phyloP scores from a whole-genome alignment of 2,888 invertebrate species.

The Trissolcus brochymenae region DNA sequence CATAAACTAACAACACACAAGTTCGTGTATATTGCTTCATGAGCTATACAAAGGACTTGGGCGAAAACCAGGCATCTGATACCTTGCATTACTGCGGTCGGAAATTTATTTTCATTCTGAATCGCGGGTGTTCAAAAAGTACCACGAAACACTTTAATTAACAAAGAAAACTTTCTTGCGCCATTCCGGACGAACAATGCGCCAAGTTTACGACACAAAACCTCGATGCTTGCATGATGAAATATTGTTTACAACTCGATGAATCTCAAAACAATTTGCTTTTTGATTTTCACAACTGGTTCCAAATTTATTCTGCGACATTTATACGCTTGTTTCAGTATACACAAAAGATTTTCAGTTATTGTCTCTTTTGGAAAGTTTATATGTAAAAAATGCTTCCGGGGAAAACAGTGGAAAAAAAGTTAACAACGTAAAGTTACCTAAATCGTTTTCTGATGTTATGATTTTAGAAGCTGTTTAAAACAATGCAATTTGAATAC shows the following conservation, averaged over 20 bases:
- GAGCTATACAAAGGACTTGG: slow-evolving; percentile 11
- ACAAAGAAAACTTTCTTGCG: slow-evolving; percentile 20
- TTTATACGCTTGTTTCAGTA: not conserved
- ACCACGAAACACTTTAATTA: slow-evolving; percentile 27
- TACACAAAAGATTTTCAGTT: too few relatives aligned
- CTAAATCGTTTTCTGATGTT: too few relatives aligned
- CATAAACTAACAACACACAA: slow-evolving; percentile 8
- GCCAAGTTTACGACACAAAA: slow-evolving; percentile 4
- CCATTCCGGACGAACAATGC: slow-evolving; percentile 8
- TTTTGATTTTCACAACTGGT: not conserved
- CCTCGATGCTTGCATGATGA: not conserved
- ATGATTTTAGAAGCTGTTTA: not conserved
- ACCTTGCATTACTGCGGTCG: slow-evolving; percentile 30
- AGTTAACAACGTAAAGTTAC: too few relatives aligned
- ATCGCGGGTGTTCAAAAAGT: slow-evolving; percentile 10
- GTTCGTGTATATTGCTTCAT: slow-evolving; percentile 12
- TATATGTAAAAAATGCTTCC: too few relatives aligned
- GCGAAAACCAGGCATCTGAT: slow-evolving; percentile 26
- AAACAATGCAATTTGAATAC: not conserved
- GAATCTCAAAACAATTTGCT: not conserved
- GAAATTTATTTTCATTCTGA: slow-evolving; percentile 23
- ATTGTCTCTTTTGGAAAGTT: too few relatives aligned
- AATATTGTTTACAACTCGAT: slow-evolving; percentile 2
- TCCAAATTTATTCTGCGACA: not conserved
- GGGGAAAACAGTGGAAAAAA: too few relatives aligned